phyloP scores from a whole-genome alignment of 2,888 invertebrate genomes.

The Muscina levida region DNA sequence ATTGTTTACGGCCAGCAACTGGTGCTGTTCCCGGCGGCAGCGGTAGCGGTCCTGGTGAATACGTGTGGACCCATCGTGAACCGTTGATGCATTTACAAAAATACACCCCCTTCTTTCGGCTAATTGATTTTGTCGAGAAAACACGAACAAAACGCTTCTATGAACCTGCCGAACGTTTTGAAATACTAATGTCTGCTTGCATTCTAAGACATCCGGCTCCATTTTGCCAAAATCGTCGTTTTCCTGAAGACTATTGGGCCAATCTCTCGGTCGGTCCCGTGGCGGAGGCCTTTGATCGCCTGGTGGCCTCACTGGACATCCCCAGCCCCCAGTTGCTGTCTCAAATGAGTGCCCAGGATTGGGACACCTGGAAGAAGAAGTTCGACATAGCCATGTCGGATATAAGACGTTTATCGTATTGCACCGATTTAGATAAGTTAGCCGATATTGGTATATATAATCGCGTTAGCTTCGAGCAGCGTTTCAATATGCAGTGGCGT shows the following conservation, averaged over 20 bases:
- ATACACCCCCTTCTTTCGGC: slow-evolving; percentile 73
- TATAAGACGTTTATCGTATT: slow-evolving; percentile 72
- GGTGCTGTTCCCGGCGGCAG: slow-evolving; percentile 13
- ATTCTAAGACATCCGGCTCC: slow-evolving; percentile 75
- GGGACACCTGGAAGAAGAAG: slow-evolving; percentile 76
- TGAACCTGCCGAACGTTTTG: slow-evolving; percentile 75
- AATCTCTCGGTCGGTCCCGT: slow-evolving; percentile 74
- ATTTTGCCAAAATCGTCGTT: slow-evolving; percentile 76
- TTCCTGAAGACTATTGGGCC: slow-evolving; percentile 76
- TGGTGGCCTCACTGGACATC: slow-evolving; percentile 74
- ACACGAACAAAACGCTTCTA: slow-evolving; percentile 76
- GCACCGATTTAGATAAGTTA: slow-evolving; percentile 73
- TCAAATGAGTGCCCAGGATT: slow-evolving; percentile 75
- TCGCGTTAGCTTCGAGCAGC: slow-evolving; percentile 73
- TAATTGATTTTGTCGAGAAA: slow-evolving; percentile 76
- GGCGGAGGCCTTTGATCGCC: slow-evolving; percentile 73
- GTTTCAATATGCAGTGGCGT: slow-evolving; percentile 73
- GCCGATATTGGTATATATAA: slow-evolving; percentile 74
- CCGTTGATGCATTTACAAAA: slow-evolving; percentile 75
- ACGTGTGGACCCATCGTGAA: slow-evolving; percentile 75
- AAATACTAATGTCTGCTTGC: slow-evolving; percentile 75
- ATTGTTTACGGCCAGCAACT: slow-evolving; percentile 52
- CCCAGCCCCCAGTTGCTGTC: slow-evolving; percentile 75
- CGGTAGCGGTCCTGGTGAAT: slow-evolving; percentile 64
- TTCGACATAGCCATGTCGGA: slow-evolving; percentile 74